Conservation (phyloP, 2,888 invertebrate genomes). For the Rosalia funebris region DNA sequence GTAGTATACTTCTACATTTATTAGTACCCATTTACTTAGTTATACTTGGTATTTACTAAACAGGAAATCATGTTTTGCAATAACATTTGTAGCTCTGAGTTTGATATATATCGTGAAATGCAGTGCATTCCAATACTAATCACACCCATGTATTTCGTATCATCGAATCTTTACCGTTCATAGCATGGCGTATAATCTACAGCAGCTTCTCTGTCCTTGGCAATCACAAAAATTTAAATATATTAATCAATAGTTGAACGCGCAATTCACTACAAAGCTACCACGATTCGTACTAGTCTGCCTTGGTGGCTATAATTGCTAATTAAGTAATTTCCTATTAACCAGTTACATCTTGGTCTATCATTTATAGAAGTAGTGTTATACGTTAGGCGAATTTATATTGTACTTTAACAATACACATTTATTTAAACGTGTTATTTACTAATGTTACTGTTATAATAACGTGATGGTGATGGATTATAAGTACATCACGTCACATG, state of each 20-base stretch:
- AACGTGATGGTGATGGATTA: no score
- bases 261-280: constrained; percentile 2
- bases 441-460: no score
- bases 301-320: neutral
- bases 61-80: neutral
- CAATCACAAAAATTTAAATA: constrained; percentile 38
- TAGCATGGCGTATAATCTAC: no score
- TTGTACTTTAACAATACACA: no score
- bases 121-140: neutral
- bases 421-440: no score
- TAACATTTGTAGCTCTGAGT: neutral
- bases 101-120: neutral
- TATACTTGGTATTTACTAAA: no score
- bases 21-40: no score
- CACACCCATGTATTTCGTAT: no score
- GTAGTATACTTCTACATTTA: no score
- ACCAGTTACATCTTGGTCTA: neutral
- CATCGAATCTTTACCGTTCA: constrained; percentile 21
- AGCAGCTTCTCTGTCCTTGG: constrained; percentile 42
- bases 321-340: neutral
- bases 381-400: no score
- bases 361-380: neutral
- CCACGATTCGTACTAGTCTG: neutral
- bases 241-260: constrained; percentile 34
- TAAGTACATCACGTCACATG: no score